Conservation (phyloP, 2,113 vertebrate species). For the Aix galericulata region DNA sequence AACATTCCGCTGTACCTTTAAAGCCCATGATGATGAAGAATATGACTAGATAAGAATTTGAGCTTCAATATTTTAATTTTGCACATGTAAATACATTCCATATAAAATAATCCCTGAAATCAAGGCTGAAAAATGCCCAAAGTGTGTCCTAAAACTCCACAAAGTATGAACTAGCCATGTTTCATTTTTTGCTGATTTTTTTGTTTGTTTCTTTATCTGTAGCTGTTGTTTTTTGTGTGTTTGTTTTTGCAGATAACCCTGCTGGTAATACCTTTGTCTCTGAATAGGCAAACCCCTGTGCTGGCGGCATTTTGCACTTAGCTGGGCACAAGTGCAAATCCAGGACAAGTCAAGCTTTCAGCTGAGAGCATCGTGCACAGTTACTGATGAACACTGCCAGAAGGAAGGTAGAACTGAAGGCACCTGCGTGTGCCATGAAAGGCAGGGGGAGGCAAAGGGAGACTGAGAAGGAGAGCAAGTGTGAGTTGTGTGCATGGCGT, state of each 20-base stretch:
- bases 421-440: neutral
- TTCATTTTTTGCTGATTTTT: neutral
- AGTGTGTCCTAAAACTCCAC: neutral
- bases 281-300: neutral
- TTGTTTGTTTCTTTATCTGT: neutral
- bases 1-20: too few relatives aligned
- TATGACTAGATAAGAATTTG: neutral
- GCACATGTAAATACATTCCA: neutral
- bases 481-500: too few relatives aligned
- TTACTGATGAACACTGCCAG: rapidly evolving
- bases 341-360: neutral
- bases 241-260: too few relatives aligned
- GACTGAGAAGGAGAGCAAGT: neutral
- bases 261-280: neutral
- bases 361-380: too few relatives aligned
- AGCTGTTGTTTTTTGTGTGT: too few relatives aligned
- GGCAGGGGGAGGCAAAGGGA: neutral
- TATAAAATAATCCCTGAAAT: neutral
- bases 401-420: neutral
- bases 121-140: neutral
- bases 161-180: neutral
- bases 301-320: neutral
- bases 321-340: neutral
- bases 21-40: neutral
- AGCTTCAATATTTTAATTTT: neutral